Percentiles rank a stretch among this genome's conserved stretches.
phyloP scores from a whole-genome alignment of 2,113 vertebrate genomes.

The Pelusios castaneus region DNA sequence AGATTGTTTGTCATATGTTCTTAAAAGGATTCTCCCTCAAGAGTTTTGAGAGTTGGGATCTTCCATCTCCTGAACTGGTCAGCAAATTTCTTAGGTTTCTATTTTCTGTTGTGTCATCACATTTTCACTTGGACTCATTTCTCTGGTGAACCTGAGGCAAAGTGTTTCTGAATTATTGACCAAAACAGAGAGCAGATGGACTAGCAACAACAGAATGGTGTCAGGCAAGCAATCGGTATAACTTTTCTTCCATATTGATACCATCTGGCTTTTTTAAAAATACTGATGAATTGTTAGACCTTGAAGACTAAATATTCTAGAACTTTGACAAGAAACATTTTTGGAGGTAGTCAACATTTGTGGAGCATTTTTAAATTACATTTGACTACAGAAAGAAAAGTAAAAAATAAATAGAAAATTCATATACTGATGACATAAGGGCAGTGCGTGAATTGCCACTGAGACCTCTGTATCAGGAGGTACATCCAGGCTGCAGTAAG shows the following conservation, averaged over 20 bases:
- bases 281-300: constrained; percentile 12
- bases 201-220: constrained; percentile 25
- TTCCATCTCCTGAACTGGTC: not conserved
- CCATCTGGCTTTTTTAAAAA: constrained; percentile 32
- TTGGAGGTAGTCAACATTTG: not conserved
- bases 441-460: not conserved
- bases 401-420: not conserved
- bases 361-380: not conserved
- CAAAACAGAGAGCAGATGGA: constrained; percentile 20
- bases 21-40: not conserved
- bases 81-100: not conserved
- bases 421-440: not conserved
- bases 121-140: not conserved
- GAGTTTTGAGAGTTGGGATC: not conserved
- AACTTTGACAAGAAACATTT: not conserved
- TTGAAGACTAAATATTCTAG: not conserved
- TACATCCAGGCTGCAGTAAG: not conserved
- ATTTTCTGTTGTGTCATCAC: not conserved
- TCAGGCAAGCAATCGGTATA: constrained; percentile 7
- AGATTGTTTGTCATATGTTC: not conserved
- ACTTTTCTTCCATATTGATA: constrained; percentile 4
- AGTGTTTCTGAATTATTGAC: constrained; percentile 12
- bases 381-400: not conserved
- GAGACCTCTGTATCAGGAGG: not conserved
- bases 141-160: not conserved